A percentile compares a stretch with the other conserved stretches of the same genome.
phyloP scores from a whole-genome alignment of 2,113 vertebrate species.

The Sturnira hondurensis region DNA sequence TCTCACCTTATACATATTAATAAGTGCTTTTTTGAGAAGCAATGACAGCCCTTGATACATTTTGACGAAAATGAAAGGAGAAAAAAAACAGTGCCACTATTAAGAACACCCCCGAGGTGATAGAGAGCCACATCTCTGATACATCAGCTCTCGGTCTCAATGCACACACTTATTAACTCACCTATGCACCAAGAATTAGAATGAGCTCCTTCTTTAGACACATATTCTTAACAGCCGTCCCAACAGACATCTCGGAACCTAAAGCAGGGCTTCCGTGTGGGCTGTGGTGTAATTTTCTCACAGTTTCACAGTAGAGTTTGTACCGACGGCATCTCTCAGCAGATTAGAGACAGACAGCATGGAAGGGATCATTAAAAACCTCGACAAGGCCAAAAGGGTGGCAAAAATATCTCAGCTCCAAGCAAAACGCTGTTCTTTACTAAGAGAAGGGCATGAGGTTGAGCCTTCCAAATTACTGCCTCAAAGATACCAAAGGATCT shows the following conservation, averaged over 20 bases:
- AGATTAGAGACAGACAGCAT: slow-evolving; percentile 77
- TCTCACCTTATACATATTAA: slow-evolving; percentile 81
- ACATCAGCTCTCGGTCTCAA: slow-evolving; percentile 80
- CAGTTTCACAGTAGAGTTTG: slow-evolving; percentile 77
- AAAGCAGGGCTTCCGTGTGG: slow-evolving; percentile 72
- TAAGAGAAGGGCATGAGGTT: slow-evolving; percentile 68
- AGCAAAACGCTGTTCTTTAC: slow-evolving; percentile 62
- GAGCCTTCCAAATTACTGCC: slow-evolving; percentile 73
- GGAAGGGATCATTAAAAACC: slow-evolving; percentile 74
- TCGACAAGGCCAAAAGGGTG: slow-evolving; percentile 62
- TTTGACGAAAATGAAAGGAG: slow-evolving; percentile 79
- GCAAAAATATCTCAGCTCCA: slow-evolving; percentile 66
- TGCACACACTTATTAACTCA: slow-evolving; percentile 80
- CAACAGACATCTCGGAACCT: slow-evolving; percentile 77
- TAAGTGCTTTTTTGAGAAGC: slow-evolving; percentile 75
- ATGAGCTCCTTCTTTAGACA: slow-evolving; percentile 80
- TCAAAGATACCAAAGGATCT: slow-evolving; percentile 73
- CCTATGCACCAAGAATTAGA: slow-evolving; percentile 81
- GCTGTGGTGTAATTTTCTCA: slow-evolving; percentile 76
- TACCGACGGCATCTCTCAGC: slow-evolving; percentile 77
- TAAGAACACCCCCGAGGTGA: slow-evolving; percentile 81
- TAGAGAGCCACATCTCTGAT: slow-evolving; percentile 79
- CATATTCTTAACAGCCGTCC: slow-evolving; percentile 78
- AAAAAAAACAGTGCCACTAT: slow-evolving; percentile 73
- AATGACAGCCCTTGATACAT: slow-evolving; percentile 82